Conservation (phyloP, 2,797 vertebrate species). For the Helicolenus hilgendorfi region DNA sequence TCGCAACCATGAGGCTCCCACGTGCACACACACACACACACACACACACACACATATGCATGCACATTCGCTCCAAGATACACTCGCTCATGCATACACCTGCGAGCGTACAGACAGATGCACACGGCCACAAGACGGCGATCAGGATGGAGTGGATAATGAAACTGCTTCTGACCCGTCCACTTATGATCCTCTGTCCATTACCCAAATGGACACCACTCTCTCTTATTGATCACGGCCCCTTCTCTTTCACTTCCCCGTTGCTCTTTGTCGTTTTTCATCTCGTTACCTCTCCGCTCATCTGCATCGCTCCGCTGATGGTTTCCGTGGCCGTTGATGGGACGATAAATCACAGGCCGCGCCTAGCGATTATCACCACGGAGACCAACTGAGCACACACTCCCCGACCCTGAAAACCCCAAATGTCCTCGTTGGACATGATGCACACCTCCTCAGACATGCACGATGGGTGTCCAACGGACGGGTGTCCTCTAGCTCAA, state of each 20-base stretch:
- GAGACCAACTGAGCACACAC: conserved; percentile 75
- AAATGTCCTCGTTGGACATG: conserved; percentile 69
- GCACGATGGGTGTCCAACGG: conserved; percentile 41
- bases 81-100: conserved; percentile 32
- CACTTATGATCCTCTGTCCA: conserved; percentile 93
- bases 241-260: conserved; percentile 85
- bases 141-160: conserved; percentile 89
- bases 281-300: conserved; percentile 89
- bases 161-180: conserved; percentile 91
- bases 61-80: conserved; percentile 16
- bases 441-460: conserved; percentile 53
- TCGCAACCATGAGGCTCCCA: conserved; percentile 47
- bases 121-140: conserved; percentile 45
- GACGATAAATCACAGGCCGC: conserved; percentile 88
- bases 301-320: conserved; percentile 82
- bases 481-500: conserved; percentile 47
- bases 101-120: conserved; percentile 21
- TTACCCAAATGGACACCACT: conserved; percentile 97
- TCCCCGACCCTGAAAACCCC: conserved; percentile 74
- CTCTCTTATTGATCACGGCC: conserved; percentile 93
- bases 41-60: conserved; percentile 16
- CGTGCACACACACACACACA: not conserved
- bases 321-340: conserved; percentile 79
- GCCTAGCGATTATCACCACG: conserved; percentile 84
- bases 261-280: conserved; percentile 91